Conservation (phyloP, 2,888 invertebrate genomes). For the Dione vanillae region DNA sequence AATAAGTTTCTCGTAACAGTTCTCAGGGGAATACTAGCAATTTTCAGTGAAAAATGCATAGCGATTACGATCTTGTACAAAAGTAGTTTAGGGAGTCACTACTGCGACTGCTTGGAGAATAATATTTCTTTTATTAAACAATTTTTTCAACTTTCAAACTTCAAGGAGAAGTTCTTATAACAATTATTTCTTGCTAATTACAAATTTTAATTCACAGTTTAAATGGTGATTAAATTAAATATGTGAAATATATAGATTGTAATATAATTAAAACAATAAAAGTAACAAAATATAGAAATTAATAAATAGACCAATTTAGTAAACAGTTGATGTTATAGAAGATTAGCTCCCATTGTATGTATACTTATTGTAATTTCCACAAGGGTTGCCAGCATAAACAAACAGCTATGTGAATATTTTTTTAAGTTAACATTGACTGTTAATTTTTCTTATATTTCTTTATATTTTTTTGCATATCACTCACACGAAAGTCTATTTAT, state of each 20-base stretch:
- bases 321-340: not conserved
- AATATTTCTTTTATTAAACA: slow-evolving; percentile 25
- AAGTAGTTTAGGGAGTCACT: slow-evolving; percentile 25
- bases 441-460: not conserved
- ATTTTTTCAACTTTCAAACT: slow-evolving; percentile 7
- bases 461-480: not conserved
- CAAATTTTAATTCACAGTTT: not conserved
- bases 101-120: slow-evolving; percentile 22
- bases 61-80: slow-evolving; percentile 25
- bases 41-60: slow-evolving; percentile 27
- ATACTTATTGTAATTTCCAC: not conserved
- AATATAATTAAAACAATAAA: no score
- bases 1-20: slow-evolving; percentile 17
- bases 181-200: slow-evolving; percentile 11
- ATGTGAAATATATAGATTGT: not conserved
- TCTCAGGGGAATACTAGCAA: slow-evolving; percentile 22
- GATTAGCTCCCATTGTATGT: not conserved
- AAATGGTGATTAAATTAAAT: not conserved
- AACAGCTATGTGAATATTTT: not conserved
- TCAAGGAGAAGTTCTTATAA: slow-evolving; percentile 14
- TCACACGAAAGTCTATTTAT: not conserved
- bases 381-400: not conserved
- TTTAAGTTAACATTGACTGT: not conserved
- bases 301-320: no score
- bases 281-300: not conserved